These are phyloP conservation scores for Oncorhynchus masou DNA, from an alignment of 2,113 vertebrate genomes.

Conservation along the genomic window DNA sequence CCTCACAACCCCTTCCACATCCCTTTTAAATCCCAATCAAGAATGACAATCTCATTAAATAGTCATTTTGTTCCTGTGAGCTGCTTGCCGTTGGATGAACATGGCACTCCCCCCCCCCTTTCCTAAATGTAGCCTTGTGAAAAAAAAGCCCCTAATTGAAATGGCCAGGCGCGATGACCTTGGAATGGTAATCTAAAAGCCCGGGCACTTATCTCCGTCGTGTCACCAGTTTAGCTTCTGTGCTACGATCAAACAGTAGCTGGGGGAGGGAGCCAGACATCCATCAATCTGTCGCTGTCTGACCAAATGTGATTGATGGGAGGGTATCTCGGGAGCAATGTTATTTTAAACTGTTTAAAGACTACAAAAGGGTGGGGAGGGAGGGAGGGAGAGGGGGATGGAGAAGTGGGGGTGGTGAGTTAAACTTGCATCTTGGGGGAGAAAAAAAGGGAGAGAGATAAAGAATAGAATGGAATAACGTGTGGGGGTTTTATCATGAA, in stretches of 20 bases:
- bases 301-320: conserved; percentile 62
- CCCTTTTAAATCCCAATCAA: conserved; percentile 61
- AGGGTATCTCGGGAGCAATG: conserved; percentile 55
- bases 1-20: conserved; percentile 15
- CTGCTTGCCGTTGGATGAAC: conserved; percentile 14
- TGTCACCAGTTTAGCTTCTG: conserved; percentile 68
- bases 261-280: conserved; percentile 53
- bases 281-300: conserved; percentile 69
- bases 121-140: conserved; percentile 53
- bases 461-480: neutral
- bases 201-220: conserved; percentile 75
- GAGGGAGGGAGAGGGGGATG: neutral
- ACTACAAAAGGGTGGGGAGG: conserved; percentile 6
- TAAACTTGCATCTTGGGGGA: neutral
- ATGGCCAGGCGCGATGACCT: conserved; percentile 75
- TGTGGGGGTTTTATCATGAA: neutral
- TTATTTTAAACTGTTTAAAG: conserved; percentile 67
- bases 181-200: conserved; percentile 74
- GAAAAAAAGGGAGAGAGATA: neutral
- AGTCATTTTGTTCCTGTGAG: conserved; percentile 63
- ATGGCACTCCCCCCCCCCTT: neutral
- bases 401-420: too few species aligned
- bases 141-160: conserved; percentile 69
- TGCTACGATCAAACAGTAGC: conserved; percentile 68
- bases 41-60: conserved; percentile 72